phyloP scores from a whole-genome alignment of 2,797 vertebrate genomes.

The Takifugu ocellatus region DNA sequence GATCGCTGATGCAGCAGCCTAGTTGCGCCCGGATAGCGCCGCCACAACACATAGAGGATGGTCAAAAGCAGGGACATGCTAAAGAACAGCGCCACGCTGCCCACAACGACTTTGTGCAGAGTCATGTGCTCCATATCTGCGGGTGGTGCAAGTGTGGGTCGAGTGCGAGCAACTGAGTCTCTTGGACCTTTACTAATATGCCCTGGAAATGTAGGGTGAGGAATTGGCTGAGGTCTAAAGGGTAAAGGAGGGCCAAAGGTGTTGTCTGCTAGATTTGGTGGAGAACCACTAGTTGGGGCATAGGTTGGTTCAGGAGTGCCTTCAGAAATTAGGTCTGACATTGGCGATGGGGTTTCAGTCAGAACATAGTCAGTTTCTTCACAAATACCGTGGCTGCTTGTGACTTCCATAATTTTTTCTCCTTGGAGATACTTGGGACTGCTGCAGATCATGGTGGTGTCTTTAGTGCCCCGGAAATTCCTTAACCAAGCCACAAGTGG shows the following conservation, averaged over 20 bases:
- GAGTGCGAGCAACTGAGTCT: slow-evolving; percentile 64
- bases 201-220: slow-evolving; percentile 82
- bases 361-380: slow-evolving; percentile 81
- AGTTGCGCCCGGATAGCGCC: slow-evolving; percentile 91
- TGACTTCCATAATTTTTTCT: slow-evolving; percentile 93
- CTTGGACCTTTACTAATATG: slow-evolving; percentile 76
- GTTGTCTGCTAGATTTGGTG: slow-evolving; percentile 69
- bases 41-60: slow-evolving; percentile 95
- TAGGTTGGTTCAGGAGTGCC: slow-evolving; percentile 73
- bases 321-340: slow-evolving; percentile 73
- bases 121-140: slow-evolving; percentile 91
- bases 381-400: slow-evolving; percentile 88
- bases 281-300: slow-evolving; percentile 64
- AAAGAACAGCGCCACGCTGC: slow-evolving; percentile 94
- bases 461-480: slow-evolving; percentile 94
- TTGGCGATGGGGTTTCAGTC: slow-evolving; percentile 74
- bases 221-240: slow-evolving; percentile 79
- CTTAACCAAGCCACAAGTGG: slow-evolving; percentile 93
- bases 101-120: slow-evolving; percentile 97
- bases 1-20: slow-evolving; percentile 90
- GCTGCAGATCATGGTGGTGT: slow-evolving; percentile 97
- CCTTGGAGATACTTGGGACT: slow-evolving; percentile 97
- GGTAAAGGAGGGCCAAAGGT: slow-evolving; percentile 76
- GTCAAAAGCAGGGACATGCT: slow-evolving; percentile 91
- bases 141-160: slow-evolving; percentile 74